Conservation (phyloP, 2,113 vertebrate species). For the Nettapus auritus region DNA sequence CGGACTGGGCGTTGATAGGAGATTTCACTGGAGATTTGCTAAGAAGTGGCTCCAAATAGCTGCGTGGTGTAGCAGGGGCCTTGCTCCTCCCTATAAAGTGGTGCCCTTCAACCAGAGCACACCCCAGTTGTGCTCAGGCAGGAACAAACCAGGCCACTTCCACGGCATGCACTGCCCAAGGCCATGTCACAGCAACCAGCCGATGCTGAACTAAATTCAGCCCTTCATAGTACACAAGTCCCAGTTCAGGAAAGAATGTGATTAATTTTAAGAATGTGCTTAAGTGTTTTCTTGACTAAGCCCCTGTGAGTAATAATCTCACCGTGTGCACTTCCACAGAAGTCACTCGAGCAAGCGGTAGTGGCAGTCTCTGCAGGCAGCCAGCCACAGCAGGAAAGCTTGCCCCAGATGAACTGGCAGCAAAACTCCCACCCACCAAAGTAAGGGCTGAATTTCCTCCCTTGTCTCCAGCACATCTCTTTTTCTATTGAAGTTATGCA, state of each 20-base stretch:
- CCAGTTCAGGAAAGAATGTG: background rate
- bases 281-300: background rate
- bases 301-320: background rate
- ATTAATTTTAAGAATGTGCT: background rate
- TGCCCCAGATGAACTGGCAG: background rate
- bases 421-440: background rate
- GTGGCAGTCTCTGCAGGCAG: background rate
- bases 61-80: background rate
- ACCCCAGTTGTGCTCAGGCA: background rate
- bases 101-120: background rate
- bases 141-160: background rate
- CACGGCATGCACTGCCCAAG: fast-evolving
- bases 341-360: background rate
- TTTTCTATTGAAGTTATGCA: conserved; percentile 3
- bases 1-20: background rate
- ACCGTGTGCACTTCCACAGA: background rate
- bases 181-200: fast-evolving
- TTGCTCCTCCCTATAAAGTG: fast-evolving
- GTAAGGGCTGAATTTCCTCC: background rate
- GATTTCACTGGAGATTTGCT: background rate
- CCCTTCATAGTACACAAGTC: background rate
- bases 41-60: background rate
- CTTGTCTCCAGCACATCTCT: background rate
- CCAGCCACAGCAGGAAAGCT: background rate
- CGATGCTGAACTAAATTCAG: background rate